Evolutionary conservation across 1,140 invertebrate genomes (phyloP).

Genomic region (Archivesica marissinica): DNA sequence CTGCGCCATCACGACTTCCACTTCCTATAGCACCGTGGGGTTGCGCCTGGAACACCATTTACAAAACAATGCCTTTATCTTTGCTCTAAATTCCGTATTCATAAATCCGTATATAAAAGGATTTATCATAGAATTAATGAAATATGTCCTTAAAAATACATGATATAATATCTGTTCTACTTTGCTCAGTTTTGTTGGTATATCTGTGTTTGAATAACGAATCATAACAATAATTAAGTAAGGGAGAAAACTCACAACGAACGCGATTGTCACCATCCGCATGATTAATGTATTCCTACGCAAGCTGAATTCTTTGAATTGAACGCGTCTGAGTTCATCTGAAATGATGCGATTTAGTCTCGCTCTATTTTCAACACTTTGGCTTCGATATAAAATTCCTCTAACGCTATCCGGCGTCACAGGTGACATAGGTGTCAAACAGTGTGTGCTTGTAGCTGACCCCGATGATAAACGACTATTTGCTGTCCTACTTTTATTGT

Average conservation of each 20-base stretch:
- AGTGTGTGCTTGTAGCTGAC: neutral
- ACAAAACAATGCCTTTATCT: slow-evolving; percentile 48
- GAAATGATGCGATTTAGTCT: slow-evolving; percentile 49
- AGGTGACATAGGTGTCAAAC: slow-evolving; percentile 34
- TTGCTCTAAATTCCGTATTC: slow-evolving; percentile 53
- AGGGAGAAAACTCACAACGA: slow-evolving; percentile 56
- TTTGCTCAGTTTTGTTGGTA: slow-evolving; percentile 41
- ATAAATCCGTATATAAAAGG: slow-evolving; percentile 63
- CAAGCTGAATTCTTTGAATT: slow-evolving; percentile 56
- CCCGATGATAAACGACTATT: slow-evolving; percentile 22
- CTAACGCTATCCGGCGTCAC: slow-evolving; percentile 37
- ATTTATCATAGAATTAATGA: slow-evolving; percentile 59
- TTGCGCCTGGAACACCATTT: slow-evolving; percentile 26
- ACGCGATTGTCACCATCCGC: slow-evolving; percentile 62
- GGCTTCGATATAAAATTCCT: slow-evolving; percentile 46
- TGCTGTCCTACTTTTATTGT: neutral
- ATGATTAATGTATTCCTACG: slow-evolving; percentile 57
- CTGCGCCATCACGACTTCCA: too few species aligned
- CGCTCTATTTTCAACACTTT: slow-evolving; percentile 57
- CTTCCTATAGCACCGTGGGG: too few species aligned
- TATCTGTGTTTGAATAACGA: slow-evolving; percentile 35
- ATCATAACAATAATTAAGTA: slow-evolving; percentile 49
- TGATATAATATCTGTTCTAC: slow-evolving; percentile 48
- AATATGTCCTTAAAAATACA: slow-evolving; percentile 52
- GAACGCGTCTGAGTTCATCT: slow-evolving; percentile 37